Base-by-base conservation (phyloP, 2,888 invertebrate species). In the Drymonia ruficornis region DNA sequence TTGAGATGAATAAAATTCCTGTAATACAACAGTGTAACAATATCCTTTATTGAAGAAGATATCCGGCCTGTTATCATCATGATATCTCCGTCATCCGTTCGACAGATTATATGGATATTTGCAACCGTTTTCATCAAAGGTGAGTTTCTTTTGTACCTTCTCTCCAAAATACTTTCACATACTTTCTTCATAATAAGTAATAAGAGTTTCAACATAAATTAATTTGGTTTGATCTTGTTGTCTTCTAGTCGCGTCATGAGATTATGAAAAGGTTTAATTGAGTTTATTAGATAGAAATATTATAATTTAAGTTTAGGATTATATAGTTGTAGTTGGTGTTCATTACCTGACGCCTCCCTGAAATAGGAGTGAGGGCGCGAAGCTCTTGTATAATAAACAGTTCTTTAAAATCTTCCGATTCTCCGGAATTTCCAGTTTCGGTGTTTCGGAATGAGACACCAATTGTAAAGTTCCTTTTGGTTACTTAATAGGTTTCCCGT, bases 121-220 rank as follows among this genome's bases (percentile, higher is more conserved):
- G 76, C 78, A 51, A 72, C 80, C 47, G 76, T 88, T 68, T 78
- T 82, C 56, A 72, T 84, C 15, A 84, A 77, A 80, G 89, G 91
- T 91, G 75, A 84, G 84, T 70, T 47, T 34, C 19, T 44, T 13
- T 44, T n/a, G 36, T 36, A 36, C 36, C 16, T 52, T 38, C 52
- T 18, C 18, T 23, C 4, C 29, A 9, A 29, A 43, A 16, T 18
- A 16, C 48, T 43, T 43, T 19, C 9, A 36, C 1, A 6, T 19
- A 19, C 8, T 38, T n/a, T n/a, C n/a, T n/a, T n/a, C n/a, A n/a
- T n/a, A n/a, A n/a, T n/a, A n/a, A 38, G n/a, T 38, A n/a, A 15
- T n/a, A 13, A 11, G n/a, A 42, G n/a, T n/a, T 16, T 15, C 6
- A 42, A 16, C 7, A 15, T 42, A 18, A 18, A 18, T 42, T 18